A percentile compares a stretch with the other conserved stretches of the same genome.
Evolutionary conservation across 1,140 invertebrate genomes (phyloP).

Genomic region (Euwallacea similis): DNA sequence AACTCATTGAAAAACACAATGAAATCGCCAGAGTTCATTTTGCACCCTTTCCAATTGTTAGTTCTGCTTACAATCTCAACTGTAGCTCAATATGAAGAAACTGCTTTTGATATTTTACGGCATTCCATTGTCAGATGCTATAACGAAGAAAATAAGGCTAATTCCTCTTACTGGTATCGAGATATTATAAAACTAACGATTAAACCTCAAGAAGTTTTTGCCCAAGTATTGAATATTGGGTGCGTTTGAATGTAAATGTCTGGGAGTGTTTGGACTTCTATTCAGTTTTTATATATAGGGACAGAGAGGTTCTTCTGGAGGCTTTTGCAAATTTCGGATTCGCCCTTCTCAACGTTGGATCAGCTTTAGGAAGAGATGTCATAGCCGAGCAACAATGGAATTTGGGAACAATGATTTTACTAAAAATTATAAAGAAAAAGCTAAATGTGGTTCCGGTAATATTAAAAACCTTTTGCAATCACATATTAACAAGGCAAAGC

Average conservation of each 20-base stretch:
- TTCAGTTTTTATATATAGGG: slow-evolving; percentile 49
- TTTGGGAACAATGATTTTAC: slow-evolving; percentile 57
- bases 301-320: slow-evolving; percentile 58
- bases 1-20: slow-evolving; percentile 56
- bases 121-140: slow-evolving; percentile 53
- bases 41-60: slow-evolving; percentile 61
- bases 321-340: slow-evolving; percentile 61
- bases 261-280: background rate
- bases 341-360: slow-evolving; percentile 54
- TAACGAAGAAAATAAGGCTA: slow-evolving; percentile 56
- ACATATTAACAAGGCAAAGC: slow-evolving; percentile 54
- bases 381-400: slow-evolving; percentile 52
- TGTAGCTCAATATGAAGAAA: slow-evolving; percentile 55
- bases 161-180: slow-evolving; percentile 59
- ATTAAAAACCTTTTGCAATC: slow-evolving; percentile 55
- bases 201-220: slow-evolving; percentile 55
- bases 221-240: slow-evolving; percentile 58
- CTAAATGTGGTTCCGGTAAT: slow-evolving; percentile 54
- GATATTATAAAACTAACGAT: slow-evolving; percentile 50
- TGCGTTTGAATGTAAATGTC: slow-evolving; percentile 42
- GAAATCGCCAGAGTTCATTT: slow-evolving; percentile 57
- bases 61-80: slow-evolving; percentile 57
- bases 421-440: slow-evolving; percentile 58
- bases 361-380: slow-evolving; percentile 45
- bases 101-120: slow-evolving; percentile 58